A percentile compares a stretch with the other conserved stretches of the same genome.
These are phyloP conservation scores for Liasis olivaceus DNA, from an alignment of 2,797 vertebrate genomes.

Conservation along the genomic window DNA sequence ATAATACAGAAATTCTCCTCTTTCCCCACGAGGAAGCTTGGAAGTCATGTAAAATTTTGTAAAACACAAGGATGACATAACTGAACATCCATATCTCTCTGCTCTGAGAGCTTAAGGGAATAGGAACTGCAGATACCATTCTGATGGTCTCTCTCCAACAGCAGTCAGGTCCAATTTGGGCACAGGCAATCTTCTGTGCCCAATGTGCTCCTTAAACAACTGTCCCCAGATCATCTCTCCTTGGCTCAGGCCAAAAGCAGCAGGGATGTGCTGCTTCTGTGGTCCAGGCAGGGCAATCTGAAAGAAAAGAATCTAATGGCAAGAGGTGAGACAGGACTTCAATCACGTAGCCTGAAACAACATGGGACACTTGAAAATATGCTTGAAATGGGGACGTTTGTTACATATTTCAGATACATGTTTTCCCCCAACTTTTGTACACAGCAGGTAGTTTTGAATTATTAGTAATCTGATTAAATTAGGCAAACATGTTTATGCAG, in stretches of 20 bases:
- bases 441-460: neutral
- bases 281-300: too few species aligned
- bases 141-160: too few species aligned
- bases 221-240: too few species aligned
- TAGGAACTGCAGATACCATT: too few species aligned
- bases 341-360: neutral
- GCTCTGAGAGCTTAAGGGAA: neutral
- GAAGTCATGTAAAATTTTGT: neutral
- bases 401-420: neutral
- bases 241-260: too few species aligned
- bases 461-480: conserved; percentile 3
- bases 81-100: neutral
- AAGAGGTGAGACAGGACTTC: too few species aligned
- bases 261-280: too few species aligned
- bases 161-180: neutral
- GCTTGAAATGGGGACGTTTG: neutral
- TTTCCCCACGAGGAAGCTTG: neutral
- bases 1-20: neutral
- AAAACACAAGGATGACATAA: neutral
- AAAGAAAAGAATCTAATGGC: too few species aligned
- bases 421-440: neutral
- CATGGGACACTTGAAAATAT: neutral
- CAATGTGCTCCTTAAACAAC: too few species aligned
- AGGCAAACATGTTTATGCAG: accelerated
- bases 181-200: neutral